phyloP scores from a whole-genome alignment of 1,140 invertebrate species.

The Ostrea edulis region DNA sequence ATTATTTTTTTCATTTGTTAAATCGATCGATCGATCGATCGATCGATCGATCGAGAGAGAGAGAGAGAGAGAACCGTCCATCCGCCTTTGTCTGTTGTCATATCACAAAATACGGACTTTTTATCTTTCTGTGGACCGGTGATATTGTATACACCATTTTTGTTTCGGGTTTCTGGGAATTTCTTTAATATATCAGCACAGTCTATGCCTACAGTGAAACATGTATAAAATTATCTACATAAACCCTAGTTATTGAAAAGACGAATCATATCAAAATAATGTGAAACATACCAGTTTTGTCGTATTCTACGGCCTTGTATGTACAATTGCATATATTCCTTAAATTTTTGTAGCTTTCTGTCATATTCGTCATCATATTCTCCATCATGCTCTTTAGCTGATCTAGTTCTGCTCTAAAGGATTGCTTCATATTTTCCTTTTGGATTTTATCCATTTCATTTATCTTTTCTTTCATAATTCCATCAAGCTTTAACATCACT shows the following conservation, averaged over 20 bases:
- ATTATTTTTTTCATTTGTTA: too few relatives aligned
- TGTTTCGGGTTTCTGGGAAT: background rate
- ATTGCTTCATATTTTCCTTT: background rate
- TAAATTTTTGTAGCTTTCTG: background rate
- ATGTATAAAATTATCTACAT: background rate
- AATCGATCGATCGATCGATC: too few relatives aligned
- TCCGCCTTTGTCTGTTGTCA: constrained; percentile 12
- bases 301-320: background rate
- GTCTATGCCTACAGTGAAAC: background rate
- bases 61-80: background rate
- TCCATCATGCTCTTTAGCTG: background rate
- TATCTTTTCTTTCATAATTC: background rate
- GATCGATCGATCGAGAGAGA: too few relatives aligned
- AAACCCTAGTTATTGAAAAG: background rate
- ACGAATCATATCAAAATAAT: background rate
- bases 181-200: background rate
- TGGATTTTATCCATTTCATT: background rate
- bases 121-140: background rate
- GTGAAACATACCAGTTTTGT: background rate
- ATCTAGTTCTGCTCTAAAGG: background rate
- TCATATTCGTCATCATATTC: background rate
- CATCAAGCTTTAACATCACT: background rate
- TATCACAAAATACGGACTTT: constrained; percentile 27
- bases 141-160: constrained; percentile 1
- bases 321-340: background rate